Base-by-base conservation (phyloP, 1,140 invertebrate species). In the Drosophila bocqueti region DNA sequence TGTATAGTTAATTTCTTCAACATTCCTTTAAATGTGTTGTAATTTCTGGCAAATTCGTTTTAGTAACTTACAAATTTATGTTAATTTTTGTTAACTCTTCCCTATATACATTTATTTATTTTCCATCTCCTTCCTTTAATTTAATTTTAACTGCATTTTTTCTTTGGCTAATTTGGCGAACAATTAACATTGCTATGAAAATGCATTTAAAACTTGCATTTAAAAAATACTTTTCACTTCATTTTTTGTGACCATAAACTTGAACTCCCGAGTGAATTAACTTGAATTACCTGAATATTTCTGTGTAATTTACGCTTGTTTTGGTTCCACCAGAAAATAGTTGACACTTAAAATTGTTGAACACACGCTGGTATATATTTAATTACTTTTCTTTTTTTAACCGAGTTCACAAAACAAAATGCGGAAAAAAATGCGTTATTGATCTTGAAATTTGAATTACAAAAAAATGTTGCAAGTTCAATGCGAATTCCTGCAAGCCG, bases 281-380 rank as follows among this genome's bases (percentile, higher is more conserved):
- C 34, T 5, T 36, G n/a, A 67, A 36, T 68, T 68, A 68, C 66
- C 66, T 68, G 66, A 42, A 68, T 52, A 50, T 63, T 66, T 66
- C 15, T 21, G 52, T 36, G 58, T 62, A 66, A 66, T 66, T 45
- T 63, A 63, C 40, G 58, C 16, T 50, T 38, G 24, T 34, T 34
- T 29, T 34, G 31, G 54, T 1, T 40, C 54, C 54, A 57, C 34
- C 43, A 31, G 24, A 31, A 50, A 63, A 46, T 67, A 47, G 31
- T 47, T 47, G 60, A 26, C 64, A 67, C 65, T 68, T 67, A 36
- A 67, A 68, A 68, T 68, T 68, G 36, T 68, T 68, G 26, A 24
- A 26, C 34, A 31, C 59, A 64, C 43, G 31, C 34, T 16, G 15
- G 13, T 15, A 21, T 26, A 26, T 31, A 18, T 34, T 18, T 34